Conservation (phyloP, 2,888 invertebrate species). For the Drosophila sordidula region DNA sequence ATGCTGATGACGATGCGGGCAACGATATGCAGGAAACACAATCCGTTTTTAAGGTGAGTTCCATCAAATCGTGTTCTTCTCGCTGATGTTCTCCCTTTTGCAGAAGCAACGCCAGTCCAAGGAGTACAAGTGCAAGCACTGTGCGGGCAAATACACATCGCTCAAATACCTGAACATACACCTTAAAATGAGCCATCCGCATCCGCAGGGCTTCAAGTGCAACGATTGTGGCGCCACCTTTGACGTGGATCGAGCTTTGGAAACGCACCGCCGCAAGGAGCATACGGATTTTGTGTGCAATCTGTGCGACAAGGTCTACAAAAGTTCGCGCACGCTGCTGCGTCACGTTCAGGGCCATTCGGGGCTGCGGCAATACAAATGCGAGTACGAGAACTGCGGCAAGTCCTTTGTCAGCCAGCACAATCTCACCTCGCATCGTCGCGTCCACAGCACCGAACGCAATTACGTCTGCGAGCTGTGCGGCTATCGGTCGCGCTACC, state of each 20-base stretch:
- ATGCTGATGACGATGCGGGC: constrained; percentile 15
- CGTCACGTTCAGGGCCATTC: constrained; percentile 71
- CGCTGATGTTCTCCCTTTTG: not conserved
- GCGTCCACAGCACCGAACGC: constrained; percentile 71
- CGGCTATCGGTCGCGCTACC: constrained; percentile 75
- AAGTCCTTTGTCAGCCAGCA: constrained; percentile 76
- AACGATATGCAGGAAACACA: constrained; percentile 30
- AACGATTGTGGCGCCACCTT: constrained; percentile 61
- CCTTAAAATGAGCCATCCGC: constrained; percentile 66
- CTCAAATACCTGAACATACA: constrained; percentile 64
- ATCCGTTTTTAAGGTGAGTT: constrained; percentile 53
- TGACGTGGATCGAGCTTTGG: constrained; percentile 59
- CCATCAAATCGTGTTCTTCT: not conserved
- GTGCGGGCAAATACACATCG: constrained; percentile 58
- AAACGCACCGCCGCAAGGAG: constrained; percentile 60
- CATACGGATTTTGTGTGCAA: constrained; percentile 66
- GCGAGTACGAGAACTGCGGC: constrained; percentile 70
- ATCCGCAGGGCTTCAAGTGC: constrained; percentile 67
- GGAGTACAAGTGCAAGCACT: constrained; percentile 57
- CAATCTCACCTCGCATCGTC: constrained; percentile 69
- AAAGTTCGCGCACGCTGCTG: constrained; percentile 65
- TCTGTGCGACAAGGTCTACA: constrained; percentile 71
- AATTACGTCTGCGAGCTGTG: constrained; percentile 80
- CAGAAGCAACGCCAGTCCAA: constrained; percentile 48
- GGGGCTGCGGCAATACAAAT: constrained; percentile 67